Evolutionary conservation across 2,797 vertebrate genomes (phyloP), one percentile per base, ranked within the genome.

Genomic region (Danio aesculapii): DNA sequence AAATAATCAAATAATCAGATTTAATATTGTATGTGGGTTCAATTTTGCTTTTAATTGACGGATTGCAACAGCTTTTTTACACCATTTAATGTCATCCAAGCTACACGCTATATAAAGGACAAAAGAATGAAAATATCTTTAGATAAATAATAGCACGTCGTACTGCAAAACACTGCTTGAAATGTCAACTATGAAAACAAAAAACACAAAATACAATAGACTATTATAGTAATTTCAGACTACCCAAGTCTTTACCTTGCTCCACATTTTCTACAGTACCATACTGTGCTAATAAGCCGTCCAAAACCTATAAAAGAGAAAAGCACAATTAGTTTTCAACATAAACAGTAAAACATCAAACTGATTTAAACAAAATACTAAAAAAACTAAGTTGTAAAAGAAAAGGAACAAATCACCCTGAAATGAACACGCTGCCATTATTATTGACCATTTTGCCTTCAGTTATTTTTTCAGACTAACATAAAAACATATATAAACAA

Each of bases 181-280:
- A 55, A 43, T 70, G 14, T 41, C 67, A 70, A 17, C 50, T 55
- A 43, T 4, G 0, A 14, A 53, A 52, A 50, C 7, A 68, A 5
- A 50, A 16, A 69, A 53, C 6, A 43, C 4, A 12, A 66, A 46
- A 49, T 19, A 14, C 8, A 21, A 17, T 21, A 19, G 7, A 49
- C 3, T 13, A 14, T 16, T 30, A 21, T 30, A 62, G 41, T 52
- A 64, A 67, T 19, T 81, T 81, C 64, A 41, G 73, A 55, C 57
- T 19, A 57, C 63, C 79, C 69, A 71, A 55, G 12, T 46, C 73
- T 61, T 90, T 94, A 98, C 97, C 97, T 97, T 98, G 97, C 89
- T 98, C 97, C 92, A 97, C 96, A 0, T 96, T 97, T 90, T 98
- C 97, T 89, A 98, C 97, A 0, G 95, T 96, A 86, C 97, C 97